phyloP scores from a whole-genome alignment of 92 coral and sea anemone species.

The Palythoa grandiflora region DNA sequence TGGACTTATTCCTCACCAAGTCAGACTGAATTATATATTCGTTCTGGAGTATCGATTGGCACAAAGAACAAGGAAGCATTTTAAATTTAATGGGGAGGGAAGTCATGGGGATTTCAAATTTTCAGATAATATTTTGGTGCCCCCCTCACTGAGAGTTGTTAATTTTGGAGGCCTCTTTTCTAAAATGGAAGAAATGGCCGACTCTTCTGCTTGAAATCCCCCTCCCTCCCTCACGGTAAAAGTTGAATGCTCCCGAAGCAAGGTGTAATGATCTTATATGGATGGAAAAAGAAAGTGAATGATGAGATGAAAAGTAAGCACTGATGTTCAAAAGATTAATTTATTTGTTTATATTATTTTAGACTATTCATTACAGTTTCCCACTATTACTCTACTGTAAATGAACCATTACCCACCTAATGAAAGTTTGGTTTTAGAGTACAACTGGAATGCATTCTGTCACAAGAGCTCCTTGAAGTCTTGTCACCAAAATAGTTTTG shows the following conservation, averaged over 20 bases:
- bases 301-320: not conserved
- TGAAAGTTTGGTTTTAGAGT: not conserved
- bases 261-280: not conserved
- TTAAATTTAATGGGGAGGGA: not conserved
- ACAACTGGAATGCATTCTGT: constrained; percentile 4
- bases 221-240: not conserved
- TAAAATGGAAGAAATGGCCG: not conserved
- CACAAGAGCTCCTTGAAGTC: constrained; percentile 18
- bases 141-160: not conserved
- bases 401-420: constrained; percentile 15
- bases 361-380: not conserved
- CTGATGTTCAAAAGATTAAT: not conserved
- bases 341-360: not conserved
- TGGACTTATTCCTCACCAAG: no score
- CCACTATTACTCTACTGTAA: constrained; percentile 3
- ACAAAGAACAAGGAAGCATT: no score
- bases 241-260: not conserved
- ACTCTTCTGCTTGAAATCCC: not conserved
- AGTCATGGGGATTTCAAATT: not conserved
- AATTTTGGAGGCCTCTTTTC: not conserved
- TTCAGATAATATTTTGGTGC: not conserved
- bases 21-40: no score
- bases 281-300: not conserved
- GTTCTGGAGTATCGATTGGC: no score
- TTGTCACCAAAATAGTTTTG: not conserved